These are phyloP conservation scores for Chaenogobius annularis DNA, from an alignment of 2,113 vertebrate species.

Conservation along the genomic window DNA sequence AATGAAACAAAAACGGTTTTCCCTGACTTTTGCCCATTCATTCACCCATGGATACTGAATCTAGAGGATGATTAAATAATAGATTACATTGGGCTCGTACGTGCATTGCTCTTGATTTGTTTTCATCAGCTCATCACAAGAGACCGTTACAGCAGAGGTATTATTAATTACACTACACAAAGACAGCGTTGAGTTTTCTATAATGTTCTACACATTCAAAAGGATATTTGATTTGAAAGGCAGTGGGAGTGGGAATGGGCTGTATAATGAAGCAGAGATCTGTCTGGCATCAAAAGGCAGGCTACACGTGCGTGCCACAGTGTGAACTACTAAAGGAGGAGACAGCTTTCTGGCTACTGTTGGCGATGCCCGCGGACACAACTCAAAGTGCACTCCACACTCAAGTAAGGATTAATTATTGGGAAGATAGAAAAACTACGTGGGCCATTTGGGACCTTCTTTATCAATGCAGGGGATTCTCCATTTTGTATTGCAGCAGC, in stretches of 20 bases:
- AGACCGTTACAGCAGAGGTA: neutral
- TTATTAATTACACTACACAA: neutral
- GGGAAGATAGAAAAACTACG: slow-evolving; percentile 47
- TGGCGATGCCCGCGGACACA: slow-evolving; percentile 23
- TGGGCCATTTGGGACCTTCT: slow-evolving; percentile 45
- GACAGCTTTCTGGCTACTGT: slow-evolving; percentile 38
- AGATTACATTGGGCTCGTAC: neutral
- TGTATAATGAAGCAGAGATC: slow-evolving; percentile 29
- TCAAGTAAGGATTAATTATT: slow-evolving; percentile 57
- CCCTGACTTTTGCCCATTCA: no score
- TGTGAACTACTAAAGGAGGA: slow-evolving; percentile 14
- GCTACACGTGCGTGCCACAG: slow-evolving; percentile 7
- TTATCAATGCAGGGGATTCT: slow-evolving; percentile 34
- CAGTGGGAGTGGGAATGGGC: neutral
- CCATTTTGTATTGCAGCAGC: slow-evolving; percentile 55
- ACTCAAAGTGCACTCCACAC: slow-evolving; percentile 56
- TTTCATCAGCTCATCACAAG: neutral
- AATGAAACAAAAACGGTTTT: no score
- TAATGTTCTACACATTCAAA: neutral
- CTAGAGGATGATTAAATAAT: neutral
- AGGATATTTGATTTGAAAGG: slow-evolving; percentile 2
- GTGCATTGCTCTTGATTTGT: neutral
- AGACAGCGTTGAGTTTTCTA: neutral
- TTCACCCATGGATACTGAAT: neutral
- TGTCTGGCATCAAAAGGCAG: slow-evolving; percentile 24